phyloP scores from a whole-genome alignment of 2,797 vertebrate genomes.

The Sebastes jordani region DNA sequence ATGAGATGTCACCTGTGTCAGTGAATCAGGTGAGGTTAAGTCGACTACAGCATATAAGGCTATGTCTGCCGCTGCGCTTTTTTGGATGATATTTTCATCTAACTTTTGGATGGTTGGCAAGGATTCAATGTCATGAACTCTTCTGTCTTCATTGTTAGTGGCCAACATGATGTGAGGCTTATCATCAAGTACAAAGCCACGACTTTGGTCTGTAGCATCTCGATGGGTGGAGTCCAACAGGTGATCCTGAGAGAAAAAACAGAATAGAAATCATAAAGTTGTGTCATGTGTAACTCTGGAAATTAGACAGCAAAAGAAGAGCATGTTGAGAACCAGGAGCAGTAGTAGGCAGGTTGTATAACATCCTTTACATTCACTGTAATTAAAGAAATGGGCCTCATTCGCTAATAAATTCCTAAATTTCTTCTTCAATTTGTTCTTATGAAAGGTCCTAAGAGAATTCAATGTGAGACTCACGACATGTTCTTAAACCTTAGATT shows the following conservation, averaged over 20 bases:
- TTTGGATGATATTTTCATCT: slow-evolving; percentile 46
- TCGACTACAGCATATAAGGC: background rate
- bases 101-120: background rate
- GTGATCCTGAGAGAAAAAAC: slow-evolving; percentile 10
- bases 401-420: too few species aligned
- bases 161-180: slow-evolving; percentile 22
- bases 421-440: background rate
- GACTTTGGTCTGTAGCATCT: background rate
- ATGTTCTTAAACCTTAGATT: background rate
- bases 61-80: slow-evolving; percentile 7
- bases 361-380: background rate
- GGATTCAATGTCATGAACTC: slow-evolving; percentile 22
- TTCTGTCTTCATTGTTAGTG: background rate
- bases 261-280: background rate
- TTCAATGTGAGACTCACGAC: background rate
- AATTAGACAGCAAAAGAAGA: background rate
- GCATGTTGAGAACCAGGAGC: background rate
- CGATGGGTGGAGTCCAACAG: background rate
- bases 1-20: background rate
- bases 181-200: slow-evolving; percentile 37
- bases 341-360: background rate
- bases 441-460: background rate
- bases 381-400: background rate
- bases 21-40: background rate
- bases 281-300: background rate